phyloP scores from a whole-genome alignment of 2,113 vertebrate species.

The Lota lota region DNA sequence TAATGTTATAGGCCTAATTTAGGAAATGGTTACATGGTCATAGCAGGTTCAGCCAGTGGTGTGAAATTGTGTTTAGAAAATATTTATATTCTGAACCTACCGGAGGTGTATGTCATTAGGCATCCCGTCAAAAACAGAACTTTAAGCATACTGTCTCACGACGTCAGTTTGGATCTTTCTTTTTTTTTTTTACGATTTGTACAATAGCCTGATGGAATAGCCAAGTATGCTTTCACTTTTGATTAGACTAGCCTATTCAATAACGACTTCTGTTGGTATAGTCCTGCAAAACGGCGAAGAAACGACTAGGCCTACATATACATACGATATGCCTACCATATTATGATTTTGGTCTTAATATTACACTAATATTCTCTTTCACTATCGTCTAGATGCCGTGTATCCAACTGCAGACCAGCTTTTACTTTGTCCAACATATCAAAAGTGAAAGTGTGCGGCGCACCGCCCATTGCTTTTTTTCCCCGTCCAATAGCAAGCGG shows the following conservation, averaged over 20 bases:
- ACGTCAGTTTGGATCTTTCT: neutral
- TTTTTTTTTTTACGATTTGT: neutral
- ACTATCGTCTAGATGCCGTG: too few relatives aligned
- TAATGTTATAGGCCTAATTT: neutral
- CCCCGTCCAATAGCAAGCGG: too few relatives aligned
- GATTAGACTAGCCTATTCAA: conserved; percentile 29
- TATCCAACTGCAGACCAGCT: too few relatives aligned
- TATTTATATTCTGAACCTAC: neutral
- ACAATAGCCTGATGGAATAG: neutral
- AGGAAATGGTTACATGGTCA: neutral
- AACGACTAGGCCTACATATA: too few relatives aligned
- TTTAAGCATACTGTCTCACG: conserved; percentile 25
- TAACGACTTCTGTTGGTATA: too few relatives aligned
- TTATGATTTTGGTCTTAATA: too few relatives aligned
- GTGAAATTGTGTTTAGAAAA: neutral
- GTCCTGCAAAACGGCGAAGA: too few relatives aligned
- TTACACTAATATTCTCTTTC: too few relatives aligned
- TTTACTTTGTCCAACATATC: too few relatives aligned
- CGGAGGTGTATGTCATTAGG: neutral
- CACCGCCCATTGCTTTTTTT: too few relatives aligned
- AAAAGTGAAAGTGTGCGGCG: too few relatives aligned
- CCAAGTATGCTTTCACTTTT: conserved; percentile 71
- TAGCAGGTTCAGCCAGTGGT: neutral
- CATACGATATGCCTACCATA: too few relatives aligned
- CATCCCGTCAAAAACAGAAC: conserved; percentile 20